Evolutionary conservation across 1,140 invertebrate species (phyloP), one percentile per base, ranked within the genome.

Genomic region (Spodoptera frugiperda): DNA sequence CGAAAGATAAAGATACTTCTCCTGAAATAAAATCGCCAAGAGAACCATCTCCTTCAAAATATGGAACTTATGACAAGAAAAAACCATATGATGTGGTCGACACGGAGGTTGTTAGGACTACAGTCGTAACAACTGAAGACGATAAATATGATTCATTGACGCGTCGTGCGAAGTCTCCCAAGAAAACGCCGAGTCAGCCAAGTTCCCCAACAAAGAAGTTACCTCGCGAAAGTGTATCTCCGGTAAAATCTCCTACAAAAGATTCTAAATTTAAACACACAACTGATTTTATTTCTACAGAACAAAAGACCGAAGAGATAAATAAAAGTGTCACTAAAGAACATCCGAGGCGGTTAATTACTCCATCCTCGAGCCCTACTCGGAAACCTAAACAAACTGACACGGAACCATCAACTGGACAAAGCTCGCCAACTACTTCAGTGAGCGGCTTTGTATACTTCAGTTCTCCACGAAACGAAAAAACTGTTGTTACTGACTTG

Each of bases 391-490:
- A 92, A 84, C 33, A 73, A 21, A 61, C 51, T 63, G 93, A 94
- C 78, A 88, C 79, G 33, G 88, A 82, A 51, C 84, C 88, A 21
- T 91, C 89, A 14, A 93, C 88, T 71, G 90, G 88, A 19, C 92
- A 94, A 82, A 94, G 92, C 78, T 94, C 94, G 39, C 94, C 94
- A 5, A 94, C 94, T 63, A 94, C 93, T 21, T 94, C 93, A n/a
- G 93, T 92, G 0, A 95, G 94, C 83, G 94, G 93, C 9, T 94
- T 94, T 75, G 87, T 92, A 44, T 93, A 95, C 71, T 94, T 89
- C 71, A 87, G 91, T 53, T 89, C 90, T 54, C 82, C 91, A 21
- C 80, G 72, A 75, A 78, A 74, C 19, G 87, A 92, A 25, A 85
- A 84, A 61, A 79, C 86, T 70, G 71, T 89, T n/a, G 81, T 93